These are phyloP conservation scores for Drosophila subpulchrella DNA, from an alignment of 1,140 invertebrate genomes.

Conservation along the genomic window DNA sequence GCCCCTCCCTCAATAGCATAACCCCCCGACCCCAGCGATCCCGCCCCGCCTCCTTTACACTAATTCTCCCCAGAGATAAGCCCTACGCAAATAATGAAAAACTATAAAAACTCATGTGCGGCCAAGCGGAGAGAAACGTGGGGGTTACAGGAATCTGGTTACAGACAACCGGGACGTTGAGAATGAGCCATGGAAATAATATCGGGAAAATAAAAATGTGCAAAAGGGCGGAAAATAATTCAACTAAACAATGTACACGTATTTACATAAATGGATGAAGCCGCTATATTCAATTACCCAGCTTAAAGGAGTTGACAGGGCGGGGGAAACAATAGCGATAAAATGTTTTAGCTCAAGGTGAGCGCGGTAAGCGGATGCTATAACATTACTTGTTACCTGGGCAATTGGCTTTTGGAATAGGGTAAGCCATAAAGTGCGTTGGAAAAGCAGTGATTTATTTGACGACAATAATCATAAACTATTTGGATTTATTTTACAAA, in stretches of 20 bases:
- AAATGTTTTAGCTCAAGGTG: slow-evolving; percentile 43
- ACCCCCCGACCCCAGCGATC: slow-evolving; percentile 11
- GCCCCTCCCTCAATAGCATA: slow-evolving; percentile 1
- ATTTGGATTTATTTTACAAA: neutral
- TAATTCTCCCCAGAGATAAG: slow-evolving; percentile 75
- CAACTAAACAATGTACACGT: slow-evolving; percentile 82
- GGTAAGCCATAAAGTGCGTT: neutral
- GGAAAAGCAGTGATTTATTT: neutral
- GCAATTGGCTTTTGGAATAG: neutral
- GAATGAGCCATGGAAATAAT: slow-evolving; percentile 63
- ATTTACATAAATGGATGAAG: slow-evolving; percentile 81
- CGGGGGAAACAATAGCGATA: slow-evolving; percentile 16
- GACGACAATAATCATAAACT: neutral
- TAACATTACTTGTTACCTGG: neutral
- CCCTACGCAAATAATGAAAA: slow-evolving; percentile 82
- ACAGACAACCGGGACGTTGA: slow-evolving; percentile 22
- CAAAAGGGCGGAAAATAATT: slow-evolving; percentile 80
- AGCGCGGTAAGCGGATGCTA: slow-evolving; percentile 11
- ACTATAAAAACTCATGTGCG: slow-evolving; percentile 79
- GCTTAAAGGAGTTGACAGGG: slow-evolving; percentile 6
- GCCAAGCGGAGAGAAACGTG: slow-evolving; percentile 40
- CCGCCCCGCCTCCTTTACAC: slow-evolving; percentile 32
- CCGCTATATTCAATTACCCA: slow-evolving; percentile 74
- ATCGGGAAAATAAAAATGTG: slow-evolving; percentile 80
- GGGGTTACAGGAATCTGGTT: slow-evolving; percentile 30